phyloP scores from a whole-genome alignment of 2,797 vertebrate genomes.

The Pogonophryne albipinna region DNA sequence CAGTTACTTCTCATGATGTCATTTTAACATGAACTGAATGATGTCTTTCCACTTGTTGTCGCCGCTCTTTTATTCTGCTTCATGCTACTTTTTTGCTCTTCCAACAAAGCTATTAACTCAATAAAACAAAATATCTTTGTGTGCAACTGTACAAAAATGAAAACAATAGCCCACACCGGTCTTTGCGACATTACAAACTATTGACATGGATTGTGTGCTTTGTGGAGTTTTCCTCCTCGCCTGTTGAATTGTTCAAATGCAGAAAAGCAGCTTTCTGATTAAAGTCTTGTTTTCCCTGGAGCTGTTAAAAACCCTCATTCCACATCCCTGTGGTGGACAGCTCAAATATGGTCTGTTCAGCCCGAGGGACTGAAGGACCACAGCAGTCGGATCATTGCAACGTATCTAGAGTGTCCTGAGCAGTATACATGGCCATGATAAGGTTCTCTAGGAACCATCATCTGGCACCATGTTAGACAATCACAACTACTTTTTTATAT shows the following conservation, averaged over 20 bases:
- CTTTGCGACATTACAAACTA: conserved; percentile 40
- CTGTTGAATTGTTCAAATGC: conserved; percentile 65
- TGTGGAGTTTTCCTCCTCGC: conserved; percentile 51
- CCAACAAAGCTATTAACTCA: conserved; percentile 24
- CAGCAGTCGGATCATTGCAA: conserved; percentile 14
- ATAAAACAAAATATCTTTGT: conserved; percentile 38
- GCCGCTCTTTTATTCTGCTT: background rate
- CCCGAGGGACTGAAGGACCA: conserved; percentile 25
- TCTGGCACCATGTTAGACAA: background rate
- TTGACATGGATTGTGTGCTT: conserved; percentile 60
- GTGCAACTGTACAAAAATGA: conserved; percentile 31
- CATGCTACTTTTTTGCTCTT: background rate
- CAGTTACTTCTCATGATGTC: background rate
- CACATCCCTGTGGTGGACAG: conserved; percentile 31
- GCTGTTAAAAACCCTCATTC: conserved; percentile 47
- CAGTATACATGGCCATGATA: conserved; percentile 4
- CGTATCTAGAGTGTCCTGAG: conserved; percentile 20
- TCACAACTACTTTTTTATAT: background rate
- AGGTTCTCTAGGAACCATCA: background rate
- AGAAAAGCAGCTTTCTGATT: conserved; percentile 61
- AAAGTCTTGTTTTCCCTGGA: conserved; percentile 49
- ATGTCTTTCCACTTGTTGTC: background rate
- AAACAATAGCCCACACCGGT: conserved; percentile 15
- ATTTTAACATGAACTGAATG: background rate
- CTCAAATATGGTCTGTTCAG: conserved; percentile 51